Conservation (phyloP, 1,140 invertebrate species). For the Radopholus similis region DNA sequence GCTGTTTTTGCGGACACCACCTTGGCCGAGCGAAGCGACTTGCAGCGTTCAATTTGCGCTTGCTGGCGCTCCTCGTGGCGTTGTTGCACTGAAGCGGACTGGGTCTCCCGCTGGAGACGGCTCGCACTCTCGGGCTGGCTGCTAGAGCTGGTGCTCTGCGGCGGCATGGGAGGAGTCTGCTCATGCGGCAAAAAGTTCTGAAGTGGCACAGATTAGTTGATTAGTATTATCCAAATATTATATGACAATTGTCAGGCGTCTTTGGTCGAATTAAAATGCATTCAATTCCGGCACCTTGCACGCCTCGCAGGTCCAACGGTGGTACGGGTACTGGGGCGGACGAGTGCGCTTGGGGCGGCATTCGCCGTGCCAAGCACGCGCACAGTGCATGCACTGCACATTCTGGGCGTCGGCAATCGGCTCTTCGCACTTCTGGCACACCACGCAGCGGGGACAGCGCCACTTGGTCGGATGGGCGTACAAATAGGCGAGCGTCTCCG, state of each 20-base stretch:
- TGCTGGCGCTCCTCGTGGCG: background rate
- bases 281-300: slow-evolving; percentile 5
- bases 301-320: slow-evolving; percentile 27
- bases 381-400: slow-evolving; percentile 22
- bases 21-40: background rate
- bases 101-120: no score
- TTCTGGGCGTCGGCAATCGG: slow-evolving; percentile 18
- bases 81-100: background rate
- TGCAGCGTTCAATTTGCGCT: background rate
- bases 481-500: background rate
- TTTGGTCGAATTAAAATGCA: background rate
- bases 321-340: slow-evolving; percentile 4
- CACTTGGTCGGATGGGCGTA: slow-evolving; percentile 4
- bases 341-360: slow-evolving; percentile 9
- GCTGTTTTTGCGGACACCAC: background rate
- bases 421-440: slow-evolving; percentile 1
- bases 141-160: no score
- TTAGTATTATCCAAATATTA: no score
- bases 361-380: slow-evolving; percentile 10
- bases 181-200: no score
- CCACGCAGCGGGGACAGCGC: slow-evolving; percentile 16
- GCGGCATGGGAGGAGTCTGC: no score
- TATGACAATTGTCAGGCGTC: no score
- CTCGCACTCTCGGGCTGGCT: no score
- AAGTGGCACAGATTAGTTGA: no score